A percentile compares a stretch with the other conserved stretches of the same genome.
Conservation (phyloP, 2,797 vertebrate species). For the Hapalemur alaotrensis region DNA sequence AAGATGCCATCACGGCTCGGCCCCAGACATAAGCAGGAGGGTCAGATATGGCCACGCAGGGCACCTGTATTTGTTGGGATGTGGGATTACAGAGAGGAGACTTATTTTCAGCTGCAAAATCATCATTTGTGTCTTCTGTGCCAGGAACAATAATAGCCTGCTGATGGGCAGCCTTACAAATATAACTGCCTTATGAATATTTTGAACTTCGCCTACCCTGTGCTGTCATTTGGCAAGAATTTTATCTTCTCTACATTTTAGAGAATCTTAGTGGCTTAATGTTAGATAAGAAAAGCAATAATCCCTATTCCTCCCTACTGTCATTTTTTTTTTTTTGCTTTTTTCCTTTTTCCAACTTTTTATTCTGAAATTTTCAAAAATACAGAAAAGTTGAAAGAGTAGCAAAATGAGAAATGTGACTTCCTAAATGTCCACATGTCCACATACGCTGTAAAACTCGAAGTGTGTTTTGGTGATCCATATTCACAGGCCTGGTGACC, state of each 20-base stretch:
- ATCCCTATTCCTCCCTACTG: background rate
- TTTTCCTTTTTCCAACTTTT: background rate
- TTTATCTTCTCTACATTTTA: background rate
- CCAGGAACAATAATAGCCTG: background rate
- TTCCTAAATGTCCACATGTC: background rate
- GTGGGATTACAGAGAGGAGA: background rate
- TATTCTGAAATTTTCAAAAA: background rate
- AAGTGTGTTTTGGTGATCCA: background rate
- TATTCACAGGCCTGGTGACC: background rate
- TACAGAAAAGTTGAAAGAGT: background rate
- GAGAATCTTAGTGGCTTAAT: conserved; percentile 14
- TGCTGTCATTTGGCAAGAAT: background rate
- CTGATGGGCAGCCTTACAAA: background rate
- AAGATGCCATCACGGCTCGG: background rate
- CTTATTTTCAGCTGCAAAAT: background rate
- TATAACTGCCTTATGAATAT: background rate
- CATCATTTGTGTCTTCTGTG: background rate
- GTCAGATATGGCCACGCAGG: background rate
- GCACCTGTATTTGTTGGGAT: background rate
- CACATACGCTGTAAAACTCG: background rate
- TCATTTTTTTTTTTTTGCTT: background rate
- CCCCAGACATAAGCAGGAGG: background rate
- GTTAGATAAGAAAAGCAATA: background rate
- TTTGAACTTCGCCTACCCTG: background rate
- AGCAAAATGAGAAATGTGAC: background rate